Evolutionary conservation across 2,797 vertebrate species (phyloP).

Genomic region (Silurus lanzhouensis): DNA sequence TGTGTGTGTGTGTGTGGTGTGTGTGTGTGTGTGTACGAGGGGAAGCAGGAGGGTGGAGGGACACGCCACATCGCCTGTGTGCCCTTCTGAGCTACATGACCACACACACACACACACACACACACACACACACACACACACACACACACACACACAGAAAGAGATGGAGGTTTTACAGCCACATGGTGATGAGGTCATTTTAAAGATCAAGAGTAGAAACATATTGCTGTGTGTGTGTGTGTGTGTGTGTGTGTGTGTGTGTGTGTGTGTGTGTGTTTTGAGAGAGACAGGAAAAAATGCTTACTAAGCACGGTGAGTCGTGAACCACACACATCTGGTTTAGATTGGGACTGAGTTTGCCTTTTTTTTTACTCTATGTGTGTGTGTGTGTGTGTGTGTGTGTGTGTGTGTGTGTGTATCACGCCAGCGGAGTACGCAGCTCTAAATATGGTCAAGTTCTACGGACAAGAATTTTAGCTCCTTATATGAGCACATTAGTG

Average conservation of each 20-base stretch:
- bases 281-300: slow-evolving; percentile 12
- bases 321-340: slow-evolving; percentile 41
- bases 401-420: slow-evolving; percentile 54
- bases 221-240: neutral
- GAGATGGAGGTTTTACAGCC: neutral
- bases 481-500: slow-evolving; percentile 77
- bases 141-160: neutral
- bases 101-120: neutral
- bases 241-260: neutral
- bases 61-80: slow-evolving; percentile 8
- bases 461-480: slow-evolving; percentile 74
- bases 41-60: neutral
- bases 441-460: slow-evolving; percentile 84
- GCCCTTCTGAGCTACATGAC: slow-evolving; percentile 11
- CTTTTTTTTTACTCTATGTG: slow-evolving; percentile 29
- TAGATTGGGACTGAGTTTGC: neutral
- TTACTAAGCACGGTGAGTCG: slow-evolving; percentile 26
- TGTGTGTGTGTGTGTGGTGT: neutral
- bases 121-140: slow-evolving; percentile 3
- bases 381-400: slow-evolving; percentile 62
- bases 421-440: slow-evolving; percentile 69
- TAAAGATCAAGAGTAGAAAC: neutral
- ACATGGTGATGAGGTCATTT: slow-evolving; percentile 16
- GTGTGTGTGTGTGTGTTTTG: neutral
- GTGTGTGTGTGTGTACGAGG: neutral